phyloP scores from a whole-genome alignment of 2,797 vertebrate species.

The Platyrinchus mystaceus region DNA sequence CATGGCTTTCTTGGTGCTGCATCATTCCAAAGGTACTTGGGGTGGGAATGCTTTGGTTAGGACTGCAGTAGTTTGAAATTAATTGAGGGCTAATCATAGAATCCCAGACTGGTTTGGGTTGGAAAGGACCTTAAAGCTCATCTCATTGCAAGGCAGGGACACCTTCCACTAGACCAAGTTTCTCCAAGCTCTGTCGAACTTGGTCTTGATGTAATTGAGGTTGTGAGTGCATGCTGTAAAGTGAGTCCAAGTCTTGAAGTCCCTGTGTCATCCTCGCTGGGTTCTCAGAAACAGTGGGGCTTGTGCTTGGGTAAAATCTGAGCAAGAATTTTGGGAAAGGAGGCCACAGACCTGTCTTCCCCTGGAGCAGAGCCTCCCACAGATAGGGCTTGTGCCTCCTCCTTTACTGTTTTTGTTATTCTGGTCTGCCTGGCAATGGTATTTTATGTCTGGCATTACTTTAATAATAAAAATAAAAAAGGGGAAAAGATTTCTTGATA shows the following conservation, averaged over 20 bases:
- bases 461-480: slow-evolving; percentile 63
- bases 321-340: background rate
- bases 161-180: background rate
- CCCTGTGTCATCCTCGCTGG: background rate
- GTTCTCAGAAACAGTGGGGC: background rate
- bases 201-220: background rate
- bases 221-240: background rate
- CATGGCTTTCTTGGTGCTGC: background rate
- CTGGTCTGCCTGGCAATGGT: slow-evolving; percentile 4
- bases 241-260: background rate
- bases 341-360: background rate
- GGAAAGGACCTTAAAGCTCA: background rate
- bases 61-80: background rate
- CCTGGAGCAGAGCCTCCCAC: background rate
- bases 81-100: background rate
- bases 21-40: background rate
- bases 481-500: slow-evolving; percentile 48
- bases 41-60: background rate
- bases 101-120: background rate
- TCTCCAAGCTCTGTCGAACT: background rate
- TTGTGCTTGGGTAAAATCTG: background rate
- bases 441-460: slow-evolving; percentile 51
- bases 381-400: background rate
- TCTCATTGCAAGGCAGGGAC: background rate
- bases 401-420: slow-evolving; percentile 6